Evolutionary conservation across 1,140 invertebrate species (phyloP), one percentile per base, ranked within the genome.

Genomic region (Drosophila pallidifrons): DNA sequence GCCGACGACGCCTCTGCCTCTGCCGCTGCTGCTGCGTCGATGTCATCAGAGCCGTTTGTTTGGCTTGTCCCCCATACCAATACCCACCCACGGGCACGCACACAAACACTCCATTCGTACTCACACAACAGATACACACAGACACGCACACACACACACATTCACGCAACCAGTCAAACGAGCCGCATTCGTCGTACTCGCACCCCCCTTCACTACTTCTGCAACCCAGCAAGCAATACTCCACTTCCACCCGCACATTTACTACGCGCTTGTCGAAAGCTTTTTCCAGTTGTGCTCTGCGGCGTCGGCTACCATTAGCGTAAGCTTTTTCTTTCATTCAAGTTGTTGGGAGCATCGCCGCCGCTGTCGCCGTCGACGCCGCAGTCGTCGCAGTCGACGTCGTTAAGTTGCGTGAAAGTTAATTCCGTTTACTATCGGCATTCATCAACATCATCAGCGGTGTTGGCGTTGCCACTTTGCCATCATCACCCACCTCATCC

Each of bases 281-380:
- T 81, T 67, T 54, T 77, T 69, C 35, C 72, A 75, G 60, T 78
- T 75, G 72, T 68, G 57, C 57, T 75, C 71, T 79, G 66, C 77
- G 73, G 76, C 81, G 75, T 58, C 41, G 75, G 64, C 70, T 66
- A 70, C 69, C 64, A 77, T 79, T 80, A 78, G 75, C 78, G 78
- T 89, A 88, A 88, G 83, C 83, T 88, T 88, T 88, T 88, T 89
- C 83, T 89, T 88, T 88, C 83, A 88, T 88, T 88, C 83, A 88
- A 88, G 83, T 88, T 76, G 79, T 60, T 68, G 52, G 41, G 41
- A 65, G 74, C 60, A 47, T 63, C 54, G 73, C 51, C 63, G 61
- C 6, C 6, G 10, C 8, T 8, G 66, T 4, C 16, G 63, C 8
- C 16, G 57, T 8, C 54, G 69, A 16, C 13, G 47, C 15, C n/a